phyloP scores from a whole-genome alignment of 2,888 invertebrate species.

The Tuta absoluta region DNA sequence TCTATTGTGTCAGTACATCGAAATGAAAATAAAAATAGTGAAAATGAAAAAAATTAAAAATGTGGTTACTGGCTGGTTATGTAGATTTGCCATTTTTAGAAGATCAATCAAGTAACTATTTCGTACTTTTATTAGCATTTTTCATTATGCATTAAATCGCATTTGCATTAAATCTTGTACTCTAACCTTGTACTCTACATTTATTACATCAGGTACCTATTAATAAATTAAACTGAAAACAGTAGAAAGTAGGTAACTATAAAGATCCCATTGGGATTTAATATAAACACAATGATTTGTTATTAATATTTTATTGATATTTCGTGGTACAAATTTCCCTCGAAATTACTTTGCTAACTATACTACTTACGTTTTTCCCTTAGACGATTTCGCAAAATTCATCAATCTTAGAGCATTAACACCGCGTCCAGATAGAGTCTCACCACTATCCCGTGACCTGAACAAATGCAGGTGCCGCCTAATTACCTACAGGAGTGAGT shows the following conservation, averaged over 20 bases:
- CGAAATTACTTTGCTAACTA: not conserved
- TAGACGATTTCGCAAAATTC: slow-evolving; percentile 36
- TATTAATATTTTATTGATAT: too few species aligned
- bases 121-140: too few species aligned
- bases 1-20: too few species aligned
- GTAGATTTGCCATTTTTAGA: not conserved
- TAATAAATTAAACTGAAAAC: too few species aligned
- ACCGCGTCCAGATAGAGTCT: slow-evolving; percentile 69
- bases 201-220: too few species aligned
- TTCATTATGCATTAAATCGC: too few species aligned
- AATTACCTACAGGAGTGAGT: slow-evolving; percentile 60
- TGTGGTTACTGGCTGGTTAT: not conserved
- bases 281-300: not conserved
- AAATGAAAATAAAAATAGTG: not conserved
- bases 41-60: not conserved
- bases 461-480: slow-evolving; percentile 75
- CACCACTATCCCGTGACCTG: slow-evolving; percentile 66
- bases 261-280: too few species aligned
- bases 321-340: not conserved
- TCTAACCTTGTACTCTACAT: too few species aligned
- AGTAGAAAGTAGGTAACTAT: too few species aligned
- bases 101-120: not conserved
- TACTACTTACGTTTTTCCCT: not conserved
- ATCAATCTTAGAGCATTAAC: slow-evolving; percentile 75
- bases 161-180: too few species aligned